Percentiles rank a stretch among this genome's conserved stretches.
Conservation (phyloP, 1,140 invertebrate species). For the Musca vetustissima region DNA sequence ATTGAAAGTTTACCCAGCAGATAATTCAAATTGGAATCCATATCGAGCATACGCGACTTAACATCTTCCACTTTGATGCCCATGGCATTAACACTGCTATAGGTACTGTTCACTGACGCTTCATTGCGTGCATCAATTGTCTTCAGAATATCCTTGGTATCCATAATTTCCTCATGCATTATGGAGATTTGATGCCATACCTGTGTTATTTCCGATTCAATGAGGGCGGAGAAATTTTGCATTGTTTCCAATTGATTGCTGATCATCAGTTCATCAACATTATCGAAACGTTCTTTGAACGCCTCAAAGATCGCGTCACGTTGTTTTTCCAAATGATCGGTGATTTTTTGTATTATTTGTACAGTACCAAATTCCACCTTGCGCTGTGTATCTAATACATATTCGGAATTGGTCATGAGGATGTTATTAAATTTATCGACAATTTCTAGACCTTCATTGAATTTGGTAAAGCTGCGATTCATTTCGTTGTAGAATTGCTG, state of each 20-base stretch:
- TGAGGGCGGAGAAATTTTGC: conserved; percentile 73
- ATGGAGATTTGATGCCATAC: conserved; percentile 87
- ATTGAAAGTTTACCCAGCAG: conserved; percentile 76
- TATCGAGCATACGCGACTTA: conserved; percentile 76
- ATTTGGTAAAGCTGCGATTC: conserved; percentile 61
- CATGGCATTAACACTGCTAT: conserved; percentile 78
- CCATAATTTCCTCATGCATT: conserved; percentile 81
- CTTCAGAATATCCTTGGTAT: conserved; percentile 72
- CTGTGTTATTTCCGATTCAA: conserved; percentile 81
- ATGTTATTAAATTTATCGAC: conserved; percentile 77
- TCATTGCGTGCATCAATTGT: conserved; percentile 78
- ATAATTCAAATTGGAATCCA: conserved; percentile 84
- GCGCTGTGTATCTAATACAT: conserved; percentile 80
- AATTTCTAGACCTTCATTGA: conserved; percentile 57
- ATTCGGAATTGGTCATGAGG: conserved; percentile 80
- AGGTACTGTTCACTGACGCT: conserved; percentile 79
- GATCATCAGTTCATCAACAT: conserved; percentile 69
- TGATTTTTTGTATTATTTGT: conserved; percentile 80
- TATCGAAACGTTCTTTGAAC: conserved; percentile 68
- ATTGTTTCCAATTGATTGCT: conserved; percentile 73
- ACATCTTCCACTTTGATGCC: conserved; percentile 77
- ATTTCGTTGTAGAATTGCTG: conserved; percentile 59
- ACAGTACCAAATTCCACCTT: conserved; percentile 82
- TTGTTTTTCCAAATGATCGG: conserved; percentile 69
- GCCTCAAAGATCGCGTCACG: conserved; percentile 68